Conservation (phyloP, 2,113 vertebrate species). For the Eira barbara region DNA sequence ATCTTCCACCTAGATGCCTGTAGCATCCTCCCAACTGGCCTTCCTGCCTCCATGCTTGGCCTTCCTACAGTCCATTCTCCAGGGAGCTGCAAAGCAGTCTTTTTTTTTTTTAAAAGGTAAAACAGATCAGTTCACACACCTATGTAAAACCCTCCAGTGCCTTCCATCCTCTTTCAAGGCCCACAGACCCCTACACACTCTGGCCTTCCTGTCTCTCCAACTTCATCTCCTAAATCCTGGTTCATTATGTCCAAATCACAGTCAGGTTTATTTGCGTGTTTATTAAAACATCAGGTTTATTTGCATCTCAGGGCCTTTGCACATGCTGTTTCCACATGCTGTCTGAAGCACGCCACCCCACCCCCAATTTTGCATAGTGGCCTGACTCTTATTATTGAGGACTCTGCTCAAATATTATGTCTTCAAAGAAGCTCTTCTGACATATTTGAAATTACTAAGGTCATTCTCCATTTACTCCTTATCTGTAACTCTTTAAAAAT, state of each 20-base stretch:
- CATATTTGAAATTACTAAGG: background rate
- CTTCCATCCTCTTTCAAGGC: background rate
- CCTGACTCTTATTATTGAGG: background rate
- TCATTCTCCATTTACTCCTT: background rate
- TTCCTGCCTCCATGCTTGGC: background rate
- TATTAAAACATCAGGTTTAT: background rate
- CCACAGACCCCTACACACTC: background rate
- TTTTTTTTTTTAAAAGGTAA: background rate
- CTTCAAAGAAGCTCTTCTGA: background rate
- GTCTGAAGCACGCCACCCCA: background rate
- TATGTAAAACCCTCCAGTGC: background rate
- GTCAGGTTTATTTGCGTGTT: background rate
- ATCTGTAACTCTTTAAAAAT: background rate
- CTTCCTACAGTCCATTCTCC: background rate
- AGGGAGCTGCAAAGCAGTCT: background rate
- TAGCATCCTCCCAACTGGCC: background rate
- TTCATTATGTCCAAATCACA: background rate
- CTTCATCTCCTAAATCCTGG: background rate
- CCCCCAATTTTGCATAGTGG: background rate
- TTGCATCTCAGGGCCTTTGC: background rate
- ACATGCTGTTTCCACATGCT: background rate
- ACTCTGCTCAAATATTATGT: background rate
- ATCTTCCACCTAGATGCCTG: background rate
- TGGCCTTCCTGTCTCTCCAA: background rate
- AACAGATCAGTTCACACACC: background rate